Evolutionary conservation across 2,113 vertebrate genomes (phyloP).

Genomic region (Lagopus leucura): DNA sequence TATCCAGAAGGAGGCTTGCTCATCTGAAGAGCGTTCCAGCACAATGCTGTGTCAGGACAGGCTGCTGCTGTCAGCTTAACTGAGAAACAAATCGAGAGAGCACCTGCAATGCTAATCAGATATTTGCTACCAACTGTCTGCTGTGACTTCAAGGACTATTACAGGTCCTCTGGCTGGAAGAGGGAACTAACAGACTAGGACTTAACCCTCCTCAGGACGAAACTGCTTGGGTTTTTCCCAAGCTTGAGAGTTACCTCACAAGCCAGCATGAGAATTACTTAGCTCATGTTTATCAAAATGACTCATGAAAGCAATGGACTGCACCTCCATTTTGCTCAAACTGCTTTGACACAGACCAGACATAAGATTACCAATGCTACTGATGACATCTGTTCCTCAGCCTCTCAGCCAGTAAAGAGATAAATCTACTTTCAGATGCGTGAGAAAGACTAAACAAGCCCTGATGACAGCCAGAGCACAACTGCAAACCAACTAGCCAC

Average conservation of each 20-base stretch:
- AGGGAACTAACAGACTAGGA: neutral
- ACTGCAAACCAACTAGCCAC: neutral
- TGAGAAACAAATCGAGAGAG: neutral
- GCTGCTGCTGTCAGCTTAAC: neutral
- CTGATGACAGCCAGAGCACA: neutral
- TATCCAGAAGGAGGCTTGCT: neutral
- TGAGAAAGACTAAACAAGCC: neutral
- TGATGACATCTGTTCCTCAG: neutral
- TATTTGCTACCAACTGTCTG: neutral
- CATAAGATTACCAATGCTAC: neutral
- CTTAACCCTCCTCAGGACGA: neutral
- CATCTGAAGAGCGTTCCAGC: neutral
- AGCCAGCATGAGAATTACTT: neutral
- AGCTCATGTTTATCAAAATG: neutral
- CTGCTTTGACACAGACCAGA: neutral
- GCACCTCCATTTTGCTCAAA: neutral
- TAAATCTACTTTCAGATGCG: neutral
- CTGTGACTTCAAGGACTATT: neutral
- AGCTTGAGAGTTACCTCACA: neutral
- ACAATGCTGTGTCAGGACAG: fast-evolving
- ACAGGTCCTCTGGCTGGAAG: neutral
- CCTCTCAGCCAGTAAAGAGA: neutral
- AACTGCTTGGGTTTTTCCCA: neutral
- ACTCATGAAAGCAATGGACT: neutral
- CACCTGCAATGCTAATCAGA: neutral